These are phyloP conservation scores for Chrysolina oricalcia DNA, from an alignment of 2,888 invertebrate species.

Conservation along the genomic window DNA sequence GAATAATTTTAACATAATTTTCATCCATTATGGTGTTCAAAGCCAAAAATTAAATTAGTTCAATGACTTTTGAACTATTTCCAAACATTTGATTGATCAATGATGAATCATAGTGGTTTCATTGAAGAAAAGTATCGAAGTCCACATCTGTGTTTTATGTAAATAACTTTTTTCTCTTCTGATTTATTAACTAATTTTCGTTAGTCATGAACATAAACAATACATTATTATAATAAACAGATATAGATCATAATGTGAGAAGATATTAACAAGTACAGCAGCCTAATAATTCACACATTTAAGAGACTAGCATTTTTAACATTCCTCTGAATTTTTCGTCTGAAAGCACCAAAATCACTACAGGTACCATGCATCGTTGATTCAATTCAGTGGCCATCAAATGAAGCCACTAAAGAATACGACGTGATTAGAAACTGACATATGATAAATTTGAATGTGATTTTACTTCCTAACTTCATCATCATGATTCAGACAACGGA, in stretches of 20 bases:
- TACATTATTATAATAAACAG: slow-evolving; percentile 1
- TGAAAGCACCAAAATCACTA: background rate
- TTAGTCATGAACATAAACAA: background rate
- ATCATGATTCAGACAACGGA: background rate
- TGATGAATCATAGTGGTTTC: background rate
- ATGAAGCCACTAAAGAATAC: background rate
- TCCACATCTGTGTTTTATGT: background rate
- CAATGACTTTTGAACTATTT: no score
- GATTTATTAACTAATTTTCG: no score
- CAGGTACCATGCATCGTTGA: background rate
- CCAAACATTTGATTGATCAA: no score
- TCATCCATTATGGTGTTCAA: no score
- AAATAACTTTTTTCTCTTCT: no score
- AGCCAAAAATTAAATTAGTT: no score
- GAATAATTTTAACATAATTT: no score
- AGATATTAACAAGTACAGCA: background rate
- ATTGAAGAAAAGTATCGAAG: background rate
- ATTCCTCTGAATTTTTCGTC: background rate
- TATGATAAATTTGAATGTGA: background rate
- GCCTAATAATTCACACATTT: background rate
- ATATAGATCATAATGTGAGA: background rate
- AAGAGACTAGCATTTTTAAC: background rate
- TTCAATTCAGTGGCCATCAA: background rate
- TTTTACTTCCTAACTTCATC: background rate
- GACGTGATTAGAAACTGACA: background rate